Conservation (phyloP, 2,888 invertebrate genomes). For the Doris montereyensis region DNA sequence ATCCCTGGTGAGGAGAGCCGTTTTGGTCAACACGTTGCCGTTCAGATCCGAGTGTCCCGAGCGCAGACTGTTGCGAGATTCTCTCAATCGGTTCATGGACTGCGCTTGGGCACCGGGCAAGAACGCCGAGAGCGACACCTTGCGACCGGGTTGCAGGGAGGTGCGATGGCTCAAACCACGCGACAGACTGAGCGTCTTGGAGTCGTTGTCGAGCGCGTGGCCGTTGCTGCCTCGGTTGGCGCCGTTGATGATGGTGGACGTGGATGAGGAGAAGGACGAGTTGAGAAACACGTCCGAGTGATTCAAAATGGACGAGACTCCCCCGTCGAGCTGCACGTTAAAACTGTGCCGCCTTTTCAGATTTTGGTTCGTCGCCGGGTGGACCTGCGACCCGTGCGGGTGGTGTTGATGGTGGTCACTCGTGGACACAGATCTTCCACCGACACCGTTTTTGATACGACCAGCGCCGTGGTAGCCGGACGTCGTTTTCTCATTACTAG, state of each 20-base stretch:
- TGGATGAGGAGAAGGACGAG: neutral
- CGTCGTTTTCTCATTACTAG: neutral
- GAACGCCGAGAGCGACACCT: slow-evolving; percentile 44
- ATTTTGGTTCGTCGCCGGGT: neutral
- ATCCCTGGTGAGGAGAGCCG: neutral
- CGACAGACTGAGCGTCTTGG: neutral
- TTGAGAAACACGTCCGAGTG: slow-evolving; percentile 43
- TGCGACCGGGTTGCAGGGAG: slow-evolving; percentile 40
- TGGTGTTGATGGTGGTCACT: neutral
- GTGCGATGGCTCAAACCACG: slow-evolving; percentile 36
- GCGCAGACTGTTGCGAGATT: slow-evolving; percentile 37
- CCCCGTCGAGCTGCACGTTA: slow-evolving; percentile 46
- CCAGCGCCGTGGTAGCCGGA: neutral
- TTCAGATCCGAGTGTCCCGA: neutral
- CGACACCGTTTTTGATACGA: neutral
- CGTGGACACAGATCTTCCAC: neutral
- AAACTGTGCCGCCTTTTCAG: slow-evolving; percentile 42
- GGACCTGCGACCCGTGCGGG: neutral
- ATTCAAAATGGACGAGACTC: slow-evolving; percentile 45
- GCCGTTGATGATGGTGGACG: neutral
- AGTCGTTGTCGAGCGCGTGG: neutral
- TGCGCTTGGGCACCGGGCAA: slow-evolving; percentile 46
- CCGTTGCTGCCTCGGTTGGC: neutral
- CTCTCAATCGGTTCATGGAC: slow-evolving; percentile 41
- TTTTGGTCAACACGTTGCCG: neutral